Evolutionary conservation across 2,888 invertebrate genomes (phyloP).

Genomic region (Callyntrura guangdongensis): DNA sequence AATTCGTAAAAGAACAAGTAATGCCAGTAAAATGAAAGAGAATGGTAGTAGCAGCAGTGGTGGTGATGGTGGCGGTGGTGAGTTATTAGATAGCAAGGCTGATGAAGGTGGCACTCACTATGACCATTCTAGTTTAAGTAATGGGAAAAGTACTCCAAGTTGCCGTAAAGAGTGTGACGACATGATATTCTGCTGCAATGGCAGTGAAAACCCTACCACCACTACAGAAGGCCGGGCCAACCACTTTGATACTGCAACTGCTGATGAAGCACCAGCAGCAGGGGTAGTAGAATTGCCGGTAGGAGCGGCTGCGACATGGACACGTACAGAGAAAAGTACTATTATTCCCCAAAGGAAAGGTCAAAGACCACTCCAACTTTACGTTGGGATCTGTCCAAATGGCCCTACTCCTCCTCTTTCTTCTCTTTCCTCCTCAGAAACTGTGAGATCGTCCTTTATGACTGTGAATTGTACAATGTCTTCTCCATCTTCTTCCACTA

Average conservation of each 20-base stretch:
- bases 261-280: conserved; percentile 43
- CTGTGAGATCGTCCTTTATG: conserved; percentile 25
- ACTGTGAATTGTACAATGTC: conserved; percentile 36
- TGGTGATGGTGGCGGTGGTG: conserved; percentile 45
- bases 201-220: neutral
- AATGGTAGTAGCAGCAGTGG: conserved; percentile 36
- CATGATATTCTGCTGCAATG: conserved; percentile 73
- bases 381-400: conserved; percentile 79
- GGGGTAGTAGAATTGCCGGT: too few relatives aligned
- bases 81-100: conserved; percentile 49
- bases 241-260: conserved; percentile 45
- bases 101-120: conserved; percentile 48
- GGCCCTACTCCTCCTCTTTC: conserved; percentile 72
- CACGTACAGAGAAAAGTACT: conserved; percentile 79
- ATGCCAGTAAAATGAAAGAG: conserved; percentile 52
- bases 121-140: conserved; percentile 70
- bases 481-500: neutral
- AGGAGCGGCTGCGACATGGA: conserved; percentile 66
- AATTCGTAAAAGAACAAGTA: conserved; percentile 64
- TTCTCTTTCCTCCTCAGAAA: conserved; percentile 44
- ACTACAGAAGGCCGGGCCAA: conserved; percentile 49
- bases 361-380: conserved; percentile 80
- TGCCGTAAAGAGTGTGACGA: conserved; percentile 54
- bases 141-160: conserved; percentile 69
- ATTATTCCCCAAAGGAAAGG: conserved; percentile 79